Base-by-base conservation (phyloP, 2,888 invertebrate genomes). In the Osmoderma eremita region DNA sequence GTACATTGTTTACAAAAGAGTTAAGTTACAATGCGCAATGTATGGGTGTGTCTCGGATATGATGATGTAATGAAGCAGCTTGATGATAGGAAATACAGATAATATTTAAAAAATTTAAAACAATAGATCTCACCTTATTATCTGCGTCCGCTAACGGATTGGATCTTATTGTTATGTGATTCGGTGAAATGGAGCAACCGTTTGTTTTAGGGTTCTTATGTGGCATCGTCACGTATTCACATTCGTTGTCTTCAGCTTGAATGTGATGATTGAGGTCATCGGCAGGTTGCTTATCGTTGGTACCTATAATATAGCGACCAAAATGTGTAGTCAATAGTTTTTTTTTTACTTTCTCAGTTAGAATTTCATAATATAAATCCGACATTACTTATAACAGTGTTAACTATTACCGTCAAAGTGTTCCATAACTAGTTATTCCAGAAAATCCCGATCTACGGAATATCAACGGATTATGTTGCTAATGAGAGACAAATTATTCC, bases 111-210 rank as follows among this genome's bases (percentile, higher is more conserved):
- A n/a, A 62, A 51, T 53, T 63, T 65, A 74, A 72, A 67, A 54
- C 70, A 73, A 80, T 77, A 74, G 77, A 77, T 78, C 83, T 84
- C 81, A 89, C 91, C 87, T 91, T 91, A 75, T 88, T 87, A 75
- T 87, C 84, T 65, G 86, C 84, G 71, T 87, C 87, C 41, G 91
- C 91, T 79, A 92, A 85, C 24, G 91, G 91, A 81, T 92, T 92
- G 63, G 90, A 88, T 3, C 91, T 91, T 75, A 91, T 91, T 65
- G 91, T 91, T 77, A 91, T 90, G 63, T 81, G 77, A 72, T 80
- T 82, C 15, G 77, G 70, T 8, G 78, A 75, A 24, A 78, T 70
- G 18, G 75, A 76, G 67, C 79, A 80, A 42, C 83, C 83, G 67
- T 83, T 83, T 8, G 78, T 72, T 63, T 80, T 77, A 4, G 78